These are phyloP conservation scores for Arrhamphus sclerolepis DNA, from an alignment of 2,797 vertebrate species.

Conservation along the genomic window DNA sequence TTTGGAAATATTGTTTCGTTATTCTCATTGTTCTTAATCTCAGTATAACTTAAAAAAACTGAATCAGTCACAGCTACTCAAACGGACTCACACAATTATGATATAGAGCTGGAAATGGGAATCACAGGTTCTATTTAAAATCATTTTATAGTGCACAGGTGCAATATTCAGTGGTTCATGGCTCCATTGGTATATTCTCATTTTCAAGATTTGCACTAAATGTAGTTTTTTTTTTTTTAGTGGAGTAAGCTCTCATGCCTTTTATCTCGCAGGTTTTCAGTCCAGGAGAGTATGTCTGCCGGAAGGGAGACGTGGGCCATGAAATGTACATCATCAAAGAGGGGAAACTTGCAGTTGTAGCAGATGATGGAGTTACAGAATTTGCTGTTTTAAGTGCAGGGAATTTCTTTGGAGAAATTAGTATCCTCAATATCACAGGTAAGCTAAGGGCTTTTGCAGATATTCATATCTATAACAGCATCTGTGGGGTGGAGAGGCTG, in stretches of 20 bases:
- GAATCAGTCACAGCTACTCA: too few relatives aligned
- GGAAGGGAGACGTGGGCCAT: slow-evolving; percentile 90
- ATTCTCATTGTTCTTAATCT: too few relatives aligned
- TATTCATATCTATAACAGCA: background rate
- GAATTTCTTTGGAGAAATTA: slow-evolving; percentile 96
- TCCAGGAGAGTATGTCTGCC: slow-evolving; percentile 94
- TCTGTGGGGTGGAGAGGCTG: too few relatives aligned
- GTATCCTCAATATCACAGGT: slow-evolving; percentile 96
- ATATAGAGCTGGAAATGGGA: too few relatives aligned
- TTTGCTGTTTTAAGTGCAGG: slow-evolving; percentile 88
- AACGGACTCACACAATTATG: too few relatives aligned
- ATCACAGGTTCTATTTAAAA: background rate
- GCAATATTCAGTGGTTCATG: background rate
- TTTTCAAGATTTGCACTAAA: background rate
- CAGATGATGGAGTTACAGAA: slow-evolving; percentile 88
- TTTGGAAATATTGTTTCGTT: too few relatives aligned
- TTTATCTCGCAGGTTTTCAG: slow-evolving; percentile 83
- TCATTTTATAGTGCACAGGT: background rate
- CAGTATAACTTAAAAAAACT: too few relatives aligned
- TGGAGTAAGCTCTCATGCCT: background rate
- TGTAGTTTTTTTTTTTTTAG: background rate
- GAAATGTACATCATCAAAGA: slow-evolving; percentile 97
- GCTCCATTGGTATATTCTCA: background rate
- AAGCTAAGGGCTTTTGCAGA: background rate
- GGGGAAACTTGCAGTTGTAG: slow-evolving; percentile 91